A percentile compares a stretch with the other conserved stretches of the same genome.
These are phyloP conservation scores for Teleopsis dalmanni DNA, from an alignment of 1,140 invertebrate species.

Conservation along the genomic window DNA sequence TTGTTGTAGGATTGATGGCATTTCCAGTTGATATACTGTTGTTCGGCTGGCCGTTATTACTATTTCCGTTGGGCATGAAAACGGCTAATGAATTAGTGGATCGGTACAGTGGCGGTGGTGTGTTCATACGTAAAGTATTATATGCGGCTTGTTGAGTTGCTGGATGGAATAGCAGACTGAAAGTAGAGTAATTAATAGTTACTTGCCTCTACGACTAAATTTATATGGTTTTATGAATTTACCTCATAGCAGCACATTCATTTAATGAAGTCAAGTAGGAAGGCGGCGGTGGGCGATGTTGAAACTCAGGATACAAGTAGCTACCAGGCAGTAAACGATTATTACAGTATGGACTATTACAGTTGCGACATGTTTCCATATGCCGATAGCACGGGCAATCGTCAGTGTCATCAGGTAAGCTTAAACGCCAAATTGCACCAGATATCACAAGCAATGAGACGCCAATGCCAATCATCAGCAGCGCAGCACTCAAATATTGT, in stretches of 20 bases:
- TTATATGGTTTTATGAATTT: neutral
- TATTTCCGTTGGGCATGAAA: no score
- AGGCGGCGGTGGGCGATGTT: constrained; percentile 37
- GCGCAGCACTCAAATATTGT: constrained; percentile 37
- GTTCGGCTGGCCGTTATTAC: neutral
- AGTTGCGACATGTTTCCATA: constrained; percentile 35
- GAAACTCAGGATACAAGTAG: constrained; percentile 36
- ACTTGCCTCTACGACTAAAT: neutral
- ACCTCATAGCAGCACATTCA: constrained; percentile 25
- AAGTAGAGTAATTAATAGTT: constrained; percentile 4
- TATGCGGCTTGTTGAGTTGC: constrained; percentile 18
- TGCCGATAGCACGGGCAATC: constrained; percentile 33
- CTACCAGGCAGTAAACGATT: constrained; percentile 29
- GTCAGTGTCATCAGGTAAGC: constrained; percentile 32
- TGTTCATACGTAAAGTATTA: constrained; percentile 24
- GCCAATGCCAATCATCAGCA: constrained; percentile 40
- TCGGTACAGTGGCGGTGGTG: constrained; percentile 36
- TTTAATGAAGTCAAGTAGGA: constrained; percentile 38
- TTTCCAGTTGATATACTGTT: neutral
- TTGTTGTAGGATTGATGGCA: neutral
- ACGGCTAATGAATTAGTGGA: constrained; percentile 36
- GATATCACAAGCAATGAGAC: constrained; percentile 37
- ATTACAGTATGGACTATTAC: constrained; percentile 34
- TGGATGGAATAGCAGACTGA: constrained; percentile 22
- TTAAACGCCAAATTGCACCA: constrained; percentile 36